Conservation (phyloP, 2,113 vertebrate genomes). For the Dasypus novemcinctus region DNA sequence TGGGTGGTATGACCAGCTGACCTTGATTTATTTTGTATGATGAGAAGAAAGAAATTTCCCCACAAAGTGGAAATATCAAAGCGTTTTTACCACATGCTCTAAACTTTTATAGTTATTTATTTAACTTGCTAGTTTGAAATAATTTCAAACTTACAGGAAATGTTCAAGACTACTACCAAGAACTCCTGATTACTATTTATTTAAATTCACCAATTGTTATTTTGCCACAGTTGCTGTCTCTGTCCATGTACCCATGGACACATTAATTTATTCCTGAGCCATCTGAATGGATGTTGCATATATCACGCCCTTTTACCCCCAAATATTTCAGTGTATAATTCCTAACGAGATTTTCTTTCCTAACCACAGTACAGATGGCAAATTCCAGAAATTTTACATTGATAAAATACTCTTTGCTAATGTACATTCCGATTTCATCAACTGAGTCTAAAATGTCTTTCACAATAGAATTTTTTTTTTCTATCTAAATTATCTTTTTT, state of each 20-base stretch:
- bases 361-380: background rate
- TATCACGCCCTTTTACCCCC: background rate
- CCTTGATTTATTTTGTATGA: background rate
- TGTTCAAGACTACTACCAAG: background rate
- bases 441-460: background rate
- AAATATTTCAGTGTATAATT: background rate
- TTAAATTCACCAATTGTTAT: background rate
- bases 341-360: background rate
- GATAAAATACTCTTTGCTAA: background rate
- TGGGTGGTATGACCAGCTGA: background rate
- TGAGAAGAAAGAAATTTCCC: background rate
- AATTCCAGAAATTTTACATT: background rate
- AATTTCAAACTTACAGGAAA: background rate
- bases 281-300: background rate
- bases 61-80: background rate
- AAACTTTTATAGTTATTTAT: background rate
- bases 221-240: background rate
- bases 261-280: background rate
- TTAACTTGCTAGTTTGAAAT: background rate
- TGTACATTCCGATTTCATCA: background rate
- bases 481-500: no score
- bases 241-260: background rate
- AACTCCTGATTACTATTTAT: background rate
- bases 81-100: background rate
- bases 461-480: background rate